Evolutionary conservation across 2,797 vertebrate species (phyloP).

Genomic region (Synaphobranchus kaupii): DNA sequence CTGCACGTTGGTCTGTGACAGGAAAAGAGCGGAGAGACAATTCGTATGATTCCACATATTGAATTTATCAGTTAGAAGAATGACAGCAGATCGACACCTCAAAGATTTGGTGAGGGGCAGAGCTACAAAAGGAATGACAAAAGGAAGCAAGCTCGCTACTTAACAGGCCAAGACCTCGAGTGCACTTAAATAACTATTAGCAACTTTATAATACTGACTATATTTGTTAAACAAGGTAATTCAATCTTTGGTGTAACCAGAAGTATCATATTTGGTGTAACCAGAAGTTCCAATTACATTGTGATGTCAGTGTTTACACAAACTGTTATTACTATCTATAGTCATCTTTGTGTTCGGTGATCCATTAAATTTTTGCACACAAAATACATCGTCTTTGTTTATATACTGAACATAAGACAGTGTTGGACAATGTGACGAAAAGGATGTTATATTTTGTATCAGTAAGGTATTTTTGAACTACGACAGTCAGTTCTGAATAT

Average conservation of each 20-base stretch:
- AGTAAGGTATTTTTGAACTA: too few species aligned
- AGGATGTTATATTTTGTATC: too few species aligned
- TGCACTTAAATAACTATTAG: not conserved
- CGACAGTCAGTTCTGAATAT: too few species aligned
- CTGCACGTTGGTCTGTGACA: conserved; percentile 82
- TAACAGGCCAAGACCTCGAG: not conserved
- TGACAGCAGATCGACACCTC: not conserved
- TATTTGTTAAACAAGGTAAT: not conserved
- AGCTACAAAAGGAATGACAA: not conserved
- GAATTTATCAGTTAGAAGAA: not conserved
- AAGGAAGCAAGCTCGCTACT: not conserved
- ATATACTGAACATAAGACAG: too few species aligned
- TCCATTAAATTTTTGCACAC: too few species aligned
- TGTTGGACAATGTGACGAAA: too few species aligned
- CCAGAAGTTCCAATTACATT: too few species aligned
- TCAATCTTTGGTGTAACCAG: not conserved
- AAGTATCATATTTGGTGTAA: not conserved
- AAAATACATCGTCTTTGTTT: too few species aligned
- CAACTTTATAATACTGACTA: not conserved
- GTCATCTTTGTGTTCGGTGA: too few species aligned
- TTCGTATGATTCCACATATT: not conserved
- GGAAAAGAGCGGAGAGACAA: not conserved
- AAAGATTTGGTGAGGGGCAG: not conserved
- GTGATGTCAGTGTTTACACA: too few species aligned
- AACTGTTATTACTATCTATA: too few species aligned